Base-by-base conservation (phyloP, 2,797 vertebrate genomes). In the Pelodytes ibericus region DNA sequence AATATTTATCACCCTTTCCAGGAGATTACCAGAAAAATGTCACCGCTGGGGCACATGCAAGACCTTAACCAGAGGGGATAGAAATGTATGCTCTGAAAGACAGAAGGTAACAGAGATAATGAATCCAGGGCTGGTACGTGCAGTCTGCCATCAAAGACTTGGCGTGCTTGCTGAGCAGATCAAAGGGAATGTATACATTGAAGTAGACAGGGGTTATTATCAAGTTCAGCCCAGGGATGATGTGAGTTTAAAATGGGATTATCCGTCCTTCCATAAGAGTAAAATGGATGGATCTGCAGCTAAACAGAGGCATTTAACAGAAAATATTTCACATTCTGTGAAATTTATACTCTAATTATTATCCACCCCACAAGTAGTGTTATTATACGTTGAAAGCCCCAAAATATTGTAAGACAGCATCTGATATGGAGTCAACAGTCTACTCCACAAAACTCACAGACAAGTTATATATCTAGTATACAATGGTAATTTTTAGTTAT, bases 1-100 rank as follows among this genome's bases (percentile, higher is more conserved):
- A 69, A 69, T 69, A 56, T 56, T 53, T 51, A 53, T 30, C n/a
- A 16, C 65, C 26, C 24, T 69, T 57, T 36, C 29, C 29, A 57
- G 49, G 22, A 49, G 41, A 56, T 69, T 69, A 69, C 22, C 6
- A 8, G n/a, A 9, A 10, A 69, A 27, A 57, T 56, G 27, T 56
- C 27, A 11, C 47, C 49, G 10, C n/a, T 7, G 27, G 66, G 47
- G n/a, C 22, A 70, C n/a, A 70, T 24, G 20, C 30, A 13, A 36
- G 51, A 39, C 51, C 51, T 16, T 16, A 30, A 10, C 51, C 0
- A 6, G 53, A 56, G 22, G 24, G 16, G 6, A 33, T 5, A 3
- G 51, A 11, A 15, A 15, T 36, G 11, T 56, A n/a, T 56, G 16
- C 30, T 33, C 24, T 33, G 22, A 57, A 2, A 58, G 31, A 58